Base-by-base conservation (phyloP, 2,113 vertebrate genomes). In the Dermatemys mawii region DNA sequence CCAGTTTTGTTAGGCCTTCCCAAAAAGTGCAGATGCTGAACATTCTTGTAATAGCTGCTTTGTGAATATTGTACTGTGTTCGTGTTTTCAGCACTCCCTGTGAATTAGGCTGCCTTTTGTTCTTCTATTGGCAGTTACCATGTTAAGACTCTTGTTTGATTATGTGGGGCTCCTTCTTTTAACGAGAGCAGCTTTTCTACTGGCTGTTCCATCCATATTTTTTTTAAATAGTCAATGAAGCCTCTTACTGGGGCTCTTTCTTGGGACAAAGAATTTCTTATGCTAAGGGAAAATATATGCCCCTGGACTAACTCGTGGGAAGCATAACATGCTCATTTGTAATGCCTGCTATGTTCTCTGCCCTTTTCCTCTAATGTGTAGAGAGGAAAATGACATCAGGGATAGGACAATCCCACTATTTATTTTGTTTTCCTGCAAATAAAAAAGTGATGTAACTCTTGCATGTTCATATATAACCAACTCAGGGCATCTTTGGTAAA, bases 251-350 rank as follows among this genome's bases (percentile, higher is more conserved):
- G 21, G 78, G 87, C 83, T 93, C 94, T 94, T 95, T 97, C 94
- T 97, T 96, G 91, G 93, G 96, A 98, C 98, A 98, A 98, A 98
- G 97, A 96, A 93, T 97, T 98, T 97, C 97, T 98, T 98, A 98
- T 98, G 94, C 96, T 96, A 95, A 98, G 98, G 95, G 93, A 98
- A 98, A 98, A 98, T 93, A 95, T 98, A 97, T 98, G 96, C 95
- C 90, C 55, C 76, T 92, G 97, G 94, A 95, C 95, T 95, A 97
- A 95, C 96, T 97, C 87, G 96, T 98, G 98, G 97, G 97, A 97
- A 97, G 97, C 97, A 96, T 96, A 98, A 97, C 96, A 92, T 87
- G 91, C 96, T 97, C 88, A 92, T 98, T 98, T 97, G 96, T 96
- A 97, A 97, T 97, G 95, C 95, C 95, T 96, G 81, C 78, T 98